These are phyloP conservation scores for Digitonthophagus gazella DNA, from an alignment of 2,888 invertebrate genomes.

Conservation along the genomic window DNA sequence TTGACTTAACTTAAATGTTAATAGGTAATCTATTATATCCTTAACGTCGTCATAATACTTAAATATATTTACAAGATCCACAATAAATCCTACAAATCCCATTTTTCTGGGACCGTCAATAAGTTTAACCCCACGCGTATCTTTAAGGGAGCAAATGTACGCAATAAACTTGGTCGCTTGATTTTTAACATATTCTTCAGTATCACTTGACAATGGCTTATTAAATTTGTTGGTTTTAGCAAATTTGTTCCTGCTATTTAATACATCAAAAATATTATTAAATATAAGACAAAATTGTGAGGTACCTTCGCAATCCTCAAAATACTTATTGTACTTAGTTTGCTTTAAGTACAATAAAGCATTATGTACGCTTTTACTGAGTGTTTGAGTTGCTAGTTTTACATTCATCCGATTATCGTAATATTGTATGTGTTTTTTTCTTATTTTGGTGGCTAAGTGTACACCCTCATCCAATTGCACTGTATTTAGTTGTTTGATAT, in stretches of 20 bases:
- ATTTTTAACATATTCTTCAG: neutral
- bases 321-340: neutral
- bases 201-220: neutral
- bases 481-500: constrained; percentile 31
- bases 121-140: neutral
- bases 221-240: constrained; percentile 7
- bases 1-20: constrained; percentile 30
- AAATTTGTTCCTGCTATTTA: constrained; percentile 21
- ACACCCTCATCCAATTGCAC: constrained; percentile 33
- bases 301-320: constrained; percentile 19
- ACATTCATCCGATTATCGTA: constrained; percentile 35
- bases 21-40: constrained; percentile 24
- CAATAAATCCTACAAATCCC: constrained; percentile 28
- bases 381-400: constrained; percentile 32
- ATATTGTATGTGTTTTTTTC: constrained; percentile 28
- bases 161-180: neutral
- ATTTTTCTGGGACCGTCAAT: constrained; percentile 19
- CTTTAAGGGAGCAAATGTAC: neutral
- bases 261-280: constrained; percentile 33
- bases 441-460: constrained; percentile 33
- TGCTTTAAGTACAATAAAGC: constrained; percentile 28
- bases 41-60: constrained; percentile 12
- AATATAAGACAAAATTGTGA: constrained; percentile 25
- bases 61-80: constrained; percentile 17
- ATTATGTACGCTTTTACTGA: constrained; percentile 34